Evolutionary conservation across 2,113 vertebrate genomes (phyloP).

Genomic region (Notothenia rossii): DNA sequence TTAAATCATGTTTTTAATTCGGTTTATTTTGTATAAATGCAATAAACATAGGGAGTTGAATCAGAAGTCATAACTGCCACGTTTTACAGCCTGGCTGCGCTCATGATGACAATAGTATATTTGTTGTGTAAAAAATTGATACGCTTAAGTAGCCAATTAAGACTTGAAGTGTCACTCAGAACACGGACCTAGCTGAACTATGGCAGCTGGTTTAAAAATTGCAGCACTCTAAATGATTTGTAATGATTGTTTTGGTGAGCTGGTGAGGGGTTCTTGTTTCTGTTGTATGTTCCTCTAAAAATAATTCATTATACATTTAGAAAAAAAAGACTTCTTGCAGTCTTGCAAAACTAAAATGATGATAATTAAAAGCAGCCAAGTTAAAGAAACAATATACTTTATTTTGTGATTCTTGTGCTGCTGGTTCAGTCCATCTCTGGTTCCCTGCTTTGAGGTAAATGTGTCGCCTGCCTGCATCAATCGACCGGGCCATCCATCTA

Average conservation of each 20-base stretch:
- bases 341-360: neutral
- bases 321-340: neutral
- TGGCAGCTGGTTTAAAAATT: slow-evolving; percentile 10
- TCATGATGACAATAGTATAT: slow-evolving; percentile 5
- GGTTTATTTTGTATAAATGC: neutral
- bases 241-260: slow-evolving; percentile 20
- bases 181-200: slow-evolving; percentile 32
- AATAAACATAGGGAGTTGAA: neutral
- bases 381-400: too few relatives aligned
- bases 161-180: slow-evolving; percentile 6
- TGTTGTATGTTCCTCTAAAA: neutral
- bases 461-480: slow-evolving; percentile 53
- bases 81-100: neutral
- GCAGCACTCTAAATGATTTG: slow-evolving; percentile 26
- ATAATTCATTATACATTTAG: neutral
- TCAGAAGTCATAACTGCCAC: neutral
- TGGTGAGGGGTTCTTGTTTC: neutral
- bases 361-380: neutral
- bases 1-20: neutral
- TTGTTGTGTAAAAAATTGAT: neutral
- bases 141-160: slow-evolving; percentile 53
- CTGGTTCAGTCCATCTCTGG: slow-evolving; percentile 18
- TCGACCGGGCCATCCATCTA: slow-evolving; percentile 64
- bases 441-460: slow-evolving; percentile 43
- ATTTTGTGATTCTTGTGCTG: neutral